Conservation (phyloP, 1,140 invertebrate genomes). For the Euura lappo region DNA sequence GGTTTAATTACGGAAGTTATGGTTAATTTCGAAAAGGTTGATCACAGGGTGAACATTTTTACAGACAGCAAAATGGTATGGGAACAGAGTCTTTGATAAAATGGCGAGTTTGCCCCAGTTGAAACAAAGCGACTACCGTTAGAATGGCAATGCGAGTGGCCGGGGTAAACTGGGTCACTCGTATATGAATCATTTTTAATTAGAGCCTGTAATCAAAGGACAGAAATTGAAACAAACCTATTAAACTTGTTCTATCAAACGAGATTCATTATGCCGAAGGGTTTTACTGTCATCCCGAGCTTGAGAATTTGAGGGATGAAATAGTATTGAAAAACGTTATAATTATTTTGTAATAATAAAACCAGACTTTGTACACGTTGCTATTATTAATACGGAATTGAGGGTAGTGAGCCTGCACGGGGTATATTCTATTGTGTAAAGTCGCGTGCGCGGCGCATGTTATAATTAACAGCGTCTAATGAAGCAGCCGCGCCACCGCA, state of each 20-base stretch:
- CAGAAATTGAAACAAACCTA: background rate
- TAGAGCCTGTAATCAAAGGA: background rate
- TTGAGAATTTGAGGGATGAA: no score
- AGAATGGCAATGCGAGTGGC: background rate
- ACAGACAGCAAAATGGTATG: no score
- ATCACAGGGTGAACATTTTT: no score
- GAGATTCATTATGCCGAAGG: no score
- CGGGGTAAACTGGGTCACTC: background rate
- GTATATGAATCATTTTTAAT: slow-evolving; percentile 5
- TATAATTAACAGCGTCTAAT: slow-evolving; percentile 60
- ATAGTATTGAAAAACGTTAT: no score
- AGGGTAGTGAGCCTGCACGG: slow-evolving; percentile 47
- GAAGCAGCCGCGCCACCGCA: slow-evolving; percentile 52
- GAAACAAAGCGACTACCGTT: background rate
- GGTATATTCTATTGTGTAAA: slow-evolving; percentile 49
- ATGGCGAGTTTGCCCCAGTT: background rate
- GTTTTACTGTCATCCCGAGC: no score
- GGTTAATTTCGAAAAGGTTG: no score
- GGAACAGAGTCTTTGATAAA: no score
- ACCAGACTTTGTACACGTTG: slow-evolving; percentile 16
- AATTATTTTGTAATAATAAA: no score
- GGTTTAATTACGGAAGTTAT: no score
- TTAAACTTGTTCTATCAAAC: no score
- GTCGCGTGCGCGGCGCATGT: slow-evolving; percentile 57
- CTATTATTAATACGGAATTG: slow-evolving; percentile 59